phyloP scores from a whole-genome alignment of 2,888 invertebrate genomes.

The Meta bourneti region DNA sequence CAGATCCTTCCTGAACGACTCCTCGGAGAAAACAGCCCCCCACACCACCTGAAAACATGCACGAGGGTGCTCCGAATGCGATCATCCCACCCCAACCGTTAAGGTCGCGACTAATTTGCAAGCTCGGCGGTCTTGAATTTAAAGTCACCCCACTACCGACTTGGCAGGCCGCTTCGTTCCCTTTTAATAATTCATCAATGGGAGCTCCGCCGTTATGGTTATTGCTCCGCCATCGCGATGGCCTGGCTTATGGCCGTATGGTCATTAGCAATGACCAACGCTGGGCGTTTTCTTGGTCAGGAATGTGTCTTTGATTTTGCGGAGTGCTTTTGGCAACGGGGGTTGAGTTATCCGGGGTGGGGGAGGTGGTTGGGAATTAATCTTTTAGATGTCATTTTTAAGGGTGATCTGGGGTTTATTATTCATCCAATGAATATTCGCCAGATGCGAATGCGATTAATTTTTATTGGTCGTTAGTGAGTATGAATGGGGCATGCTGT shows the following conservation, averaged over 20 bases:
- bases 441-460: background rate
- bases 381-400: background rate
- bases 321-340: constrained; percentile 1
- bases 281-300: background rate
- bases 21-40: no score
- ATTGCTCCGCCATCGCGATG: background rate
- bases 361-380: no score
- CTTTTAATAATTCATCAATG: constrained; percentile 34
- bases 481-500: no score
- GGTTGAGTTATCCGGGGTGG: no score
- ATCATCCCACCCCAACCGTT: no score
- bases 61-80: no score
- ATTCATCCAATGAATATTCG: constrained; percentile 2
- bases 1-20: no score
- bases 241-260: background rate
- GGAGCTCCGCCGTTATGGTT: background rate
- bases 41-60: no score
- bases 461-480: background rate
- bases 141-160: background rate
- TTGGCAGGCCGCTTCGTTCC: background rate
- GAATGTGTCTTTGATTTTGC: background rate
- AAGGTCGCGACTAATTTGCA: no score
- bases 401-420: background rate
- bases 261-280: background rate
- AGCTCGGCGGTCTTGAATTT: background rate